phyloP scores from a whole-genome alignment of 1,140 invertebrate genomes.

The Drosophila navojoa region DNA sequence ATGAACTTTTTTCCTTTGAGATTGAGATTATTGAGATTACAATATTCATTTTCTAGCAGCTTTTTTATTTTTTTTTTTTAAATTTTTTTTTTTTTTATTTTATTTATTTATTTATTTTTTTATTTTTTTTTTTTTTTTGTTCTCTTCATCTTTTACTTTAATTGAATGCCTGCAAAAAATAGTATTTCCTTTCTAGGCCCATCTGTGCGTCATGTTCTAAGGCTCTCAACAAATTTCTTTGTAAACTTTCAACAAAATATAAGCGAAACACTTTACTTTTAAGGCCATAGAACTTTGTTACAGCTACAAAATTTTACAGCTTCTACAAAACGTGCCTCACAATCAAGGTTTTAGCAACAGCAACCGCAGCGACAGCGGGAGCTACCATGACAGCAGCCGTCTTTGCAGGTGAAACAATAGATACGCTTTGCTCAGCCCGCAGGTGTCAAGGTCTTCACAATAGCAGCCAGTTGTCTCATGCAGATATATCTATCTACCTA shows the following conservation, averaged over 20 bases:
- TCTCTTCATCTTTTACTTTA: no score
- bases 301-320: not conserved
- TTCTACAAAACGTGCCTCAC: not conserved
- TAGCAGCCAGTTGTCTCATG: constrained; percentile 31
- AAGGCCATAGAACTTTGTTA: constrained; percentile 5
- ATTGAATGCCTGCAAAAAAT: no score
- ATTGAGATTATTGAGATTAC: no score
- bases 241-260: not conserved
- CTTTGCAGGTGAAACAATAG: constrained; percentile 22
- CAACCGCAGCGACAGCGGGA: not conserved
- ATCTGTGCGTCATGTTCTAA: no score
- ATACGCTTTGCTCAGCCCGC: constrained; percentile 22
- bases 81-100: no score
- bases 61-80: no score
- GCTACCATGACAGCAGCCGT: constrained; percentile 1
- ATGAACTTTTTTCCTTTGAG: no score
- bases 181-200: no score
- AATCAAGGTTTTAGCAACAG: constrained; percentile 5
- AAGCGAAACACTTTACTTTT: not conserved
- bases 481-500: not conserved
- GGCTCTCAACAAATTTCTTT: not conserved
- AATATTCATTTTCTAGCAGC: no score
- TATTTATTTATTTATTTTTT: no score
- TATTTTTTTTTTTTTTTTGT: no score
- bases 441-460: constrained; percentile 36